These are phyloP conservation scores for Ceyx erithaca DNA, from an alignment of 2,797 vertebrate species.

Conservation along the genomic window DNA sequence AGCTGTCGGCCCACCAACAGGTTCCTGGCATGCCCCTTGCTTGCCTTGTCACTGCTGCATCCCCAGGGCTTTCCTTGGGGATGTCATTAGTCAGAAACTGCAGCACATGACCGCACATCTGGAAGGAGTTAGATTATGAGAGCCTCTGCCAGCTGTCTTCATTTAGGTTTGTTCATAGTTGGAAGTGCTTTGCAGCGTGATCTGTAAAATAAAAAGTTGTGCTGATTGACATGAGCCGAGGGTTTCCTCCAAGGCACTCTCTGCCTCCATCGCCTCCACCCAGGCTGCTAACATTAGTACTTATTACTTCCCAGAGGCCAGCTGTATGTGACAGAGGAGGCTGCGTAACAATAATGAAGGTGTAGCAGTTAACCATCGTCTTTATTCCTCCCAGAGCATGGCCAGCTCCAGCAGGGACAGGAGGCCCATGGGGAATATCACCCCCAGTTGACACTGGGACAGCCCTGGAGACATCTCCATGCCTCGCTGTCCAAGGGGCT, in stretches of 20 bases:
- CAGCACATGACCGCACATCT: conserved; percentile 60
- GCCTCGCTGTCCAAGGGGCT: not conserved
- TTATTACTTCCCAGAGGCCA: not conserved
- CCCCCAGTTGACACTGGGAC: fast-evolving
- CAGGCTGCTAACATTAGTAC: not conserved
- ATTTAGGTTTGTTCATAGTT: conserved; percentile 69
- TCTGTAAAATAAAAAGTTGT: conserved; percentile 64
- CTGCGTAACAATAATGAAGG: not conserved
- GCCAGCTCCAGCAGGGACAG: not conserved
- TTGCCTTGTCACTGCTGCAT: not conserved
- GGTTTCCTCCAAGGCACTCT: conserved; percentile 41
- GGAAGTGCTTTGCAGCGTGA: conserved; percentile 34
- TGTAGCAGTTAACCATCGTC: not conserved
- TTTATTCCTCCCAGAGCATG: not conserved
- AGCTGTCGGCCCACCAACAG: conserved; percentile 9
- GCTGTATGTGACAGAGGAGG: not conserved
- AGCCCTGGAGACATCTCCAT: not conserved
- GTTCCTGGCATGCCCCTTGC: conserved; percentile 16
- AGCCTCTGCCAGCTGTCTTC: conserved; percentile 68
- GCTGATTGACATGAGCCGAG: conserved; percentile 54
- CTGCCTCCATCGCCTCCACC: conserved; percentile 7
- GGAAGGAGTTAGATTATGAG: conserved; percentile 66
- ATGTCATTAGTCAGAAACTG: conserved; percentile 61
- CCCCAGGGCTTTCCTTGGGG: conserved; percentile 44
- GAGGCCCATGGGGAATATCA: not conserved